Percentiles rank a stretch among this genome's conserved stretches.
These are phyloP conservation scores for Trichonephila clavata DNA, from an alignment of 1,140 invertebrate species.

Conservation along the genomic window DNA sequence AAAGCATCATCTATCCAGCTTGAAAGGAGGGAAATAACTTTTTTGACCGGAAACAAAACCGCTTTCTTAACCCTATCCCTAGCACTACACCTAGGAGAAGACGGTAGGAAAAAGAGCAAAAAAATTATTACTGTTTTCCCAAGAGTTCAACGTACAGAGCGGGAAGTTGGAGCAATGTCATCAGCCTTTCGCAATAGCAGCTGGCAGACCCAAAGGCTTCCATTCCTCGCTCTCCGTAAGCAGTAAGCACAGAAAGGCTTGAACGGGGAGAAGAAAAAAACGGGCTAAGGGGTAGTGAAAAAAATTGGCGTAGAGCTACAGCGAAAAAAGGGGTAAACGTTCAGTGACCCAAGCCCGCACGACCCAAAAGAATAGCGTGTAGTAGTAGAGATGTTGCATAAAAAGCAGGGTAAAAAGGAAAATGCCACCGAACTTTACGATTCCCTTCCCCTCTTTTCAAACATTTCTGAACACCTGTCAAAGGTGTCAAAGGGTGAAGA, in stretches of 20 bases:
- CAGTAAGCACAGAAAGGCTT: conserved; percentile 46
- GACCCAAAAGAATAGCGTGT: conserved; percentile 66
- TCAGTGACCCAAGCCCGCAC: conserved; percentile 51
- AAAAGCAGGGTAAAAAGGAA: conserved; percentile 57
- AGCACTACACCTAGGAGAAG: conserved; percentile 45
- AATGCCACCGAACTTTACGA: conserved; percentile 74
- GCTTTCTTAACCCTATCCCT: conserved; percentile 74
- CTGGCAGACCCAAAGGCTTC: conserved; percentile 65
- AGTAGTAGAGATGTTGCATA: conserved; percentile 57
- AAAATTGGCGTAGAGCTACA: conserved; percentile 63
- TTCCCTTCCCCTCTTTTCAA: conserved; percentile 48
- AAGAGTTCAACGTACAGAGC: conserved; percentile 75
- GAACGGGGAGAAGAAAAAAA: conserved; percentile 58
- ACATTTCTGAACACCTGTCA: conserved; percentile 71
- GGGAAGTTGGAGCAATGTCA: conserved; percentile 71
- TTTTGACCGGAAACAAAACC: conserved; percentile 68
- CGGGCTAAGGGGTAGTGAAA: conserved; percentile 45
- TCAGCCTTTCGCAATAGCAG: conserved; percentile 58
- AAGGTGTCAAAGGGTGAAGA: conserved; percentile 69
- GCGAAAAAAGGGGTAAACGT: conserved; percentile 71
- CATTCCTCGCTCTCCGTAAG: not conserved
- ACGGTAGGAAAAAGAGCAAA: conserved; percentile 24
- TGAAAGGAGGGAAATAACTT: not conserved
- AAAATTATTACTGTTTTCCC: conserved; percentile 70
- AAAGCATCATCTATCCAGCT: not conserved